Evolutionary conservation across 2,888 invertebrate species (phyloP).

Genomic region (Andrena fulva): DNA sequence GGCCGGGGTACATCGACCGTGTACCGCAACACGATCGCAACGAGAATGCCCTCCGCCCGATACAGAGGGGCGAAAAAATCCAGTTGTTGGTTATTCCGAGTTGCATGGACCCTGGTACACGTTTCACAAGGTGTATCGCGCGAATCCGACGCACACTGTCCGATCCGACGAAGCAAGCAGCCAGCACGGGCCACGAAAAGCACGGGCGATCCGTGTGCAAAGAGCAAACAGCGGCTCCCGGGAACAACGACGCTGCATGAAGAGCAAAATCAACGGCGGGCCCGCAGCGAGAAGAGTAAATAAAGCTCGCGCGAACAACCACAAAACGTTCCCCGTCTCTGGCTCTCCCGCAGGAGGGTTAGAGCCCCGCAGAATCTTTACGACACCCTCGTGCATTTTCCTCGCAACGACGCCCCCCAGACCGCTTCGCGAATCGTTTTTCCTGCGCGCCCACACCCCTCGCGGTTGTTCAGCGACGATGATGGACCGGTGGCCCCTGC

Average conservation of each 20-base stretch:
- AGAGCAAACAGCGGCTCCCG: slow-evolving; percentile 19
- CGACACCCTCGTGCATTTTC: slow-evolving; percentile 48
- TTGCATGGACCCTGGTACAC: background rate
- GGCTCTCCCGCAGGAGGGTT: background rate
- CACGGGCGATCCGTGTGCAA: slow-evolving; percentile 16
- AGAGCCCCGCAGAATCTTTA: slow-evolving; percentile 31
- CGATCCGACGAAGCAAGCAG: slow-evolving; percentile 8
- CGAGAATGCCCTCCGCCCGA: no score
- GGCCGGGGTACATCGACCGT: background rate
- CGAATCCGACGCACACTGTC: slow-evolving; percentile 11
- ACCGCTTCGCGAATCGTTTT: slow-evolving; percentile 40
- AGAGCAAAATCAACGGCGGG: slow-evolving; percentile 41
- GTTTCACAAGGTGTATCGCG: background rate
- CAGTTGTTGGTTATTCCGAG: background rate
- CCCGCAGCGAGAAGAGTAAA: slow-evolving; percentile 41
- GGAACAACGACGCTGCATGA: slow-evolving; percentile 23
- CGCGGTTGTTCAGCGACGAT: background rate
- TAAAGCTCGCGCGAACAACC: slow-evolving; percentile 37
- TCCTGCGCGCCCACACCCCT: background rate
- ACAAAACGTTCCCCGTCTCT: background rate
- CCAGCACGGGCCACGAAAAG: background rate
- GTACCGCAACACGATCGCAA: background rate
- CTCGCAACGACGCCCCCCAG: slow-evolving; percentile 24
- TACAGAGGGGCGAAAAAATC: no score
- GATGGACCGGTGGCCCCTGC: background rate